phyloP scores from a whole-genome alignment of 2,797 vertebrate genomes.

The Microctenopoma lineatum region DNA sequence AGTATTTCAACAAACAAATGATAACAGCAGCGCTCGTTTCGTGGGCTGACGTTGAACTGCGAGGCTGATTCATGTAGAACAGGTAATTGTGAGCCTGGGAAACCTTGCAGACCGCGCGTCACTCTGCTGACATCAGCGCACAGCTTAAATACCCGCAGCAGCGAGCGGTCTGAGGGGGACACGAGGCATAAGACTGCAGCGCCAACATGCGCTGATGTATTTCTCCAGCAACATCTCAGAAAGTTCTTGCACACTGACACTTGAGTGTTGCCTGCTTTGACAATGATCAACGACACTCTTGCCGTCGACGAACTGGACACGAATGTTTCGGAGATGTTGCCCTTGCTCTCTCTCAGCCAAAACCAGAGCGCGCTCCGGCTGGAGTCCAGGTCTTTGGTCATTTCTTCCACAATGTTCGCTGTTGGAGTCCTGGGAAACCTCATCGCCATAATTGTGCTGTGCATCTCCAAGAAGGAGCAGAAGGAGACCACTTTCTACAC shows the following conservation, averaged over 20 bases:
- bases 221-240: not conserved
- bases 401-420: conserved; percentile 84
- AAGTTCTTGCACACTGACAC: not conserved
- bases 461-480: conserved; percentile 85
- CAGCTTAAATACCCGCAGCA: conserved; percentile 69
- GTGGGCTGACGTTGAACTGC: not conserved
- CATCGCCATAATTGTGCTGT: conserved; percentile 85
- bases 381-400: conserved; percentile 80
- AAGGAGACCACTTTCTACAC: conserved; percentile 88
- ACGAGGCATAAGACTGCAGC: not conserved
- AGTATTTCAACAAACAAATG: not conserved
- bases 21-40: not conserved
- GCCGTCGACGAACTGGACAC: conserved; percentile 54
- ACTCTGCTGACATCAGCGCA: conserved; percentile 72
- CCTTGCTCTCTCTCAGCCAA: conserved; percentile 35
- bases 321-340: conserved; percentile 70
- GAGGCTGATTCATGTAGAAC: not conserved
- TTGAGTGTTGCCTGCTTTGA: conserved; percentile 3
- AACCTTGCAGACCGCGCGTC: conserved; percentile 58
- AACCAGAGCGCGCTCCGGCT: conserved; percentile 72
- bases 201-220: not conserved
- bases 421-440: conserved; percentile 86
- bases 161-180: not conserved
- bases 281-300: conserved; percentile 71
- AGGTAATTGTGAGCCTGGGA: conserved; percentile 34